These are phyloP conservation scores for Rousettus leschenaultii DNA, from an alignment of 2,113 vertebrate genomes.

Conservation along the genomic window DNA sequence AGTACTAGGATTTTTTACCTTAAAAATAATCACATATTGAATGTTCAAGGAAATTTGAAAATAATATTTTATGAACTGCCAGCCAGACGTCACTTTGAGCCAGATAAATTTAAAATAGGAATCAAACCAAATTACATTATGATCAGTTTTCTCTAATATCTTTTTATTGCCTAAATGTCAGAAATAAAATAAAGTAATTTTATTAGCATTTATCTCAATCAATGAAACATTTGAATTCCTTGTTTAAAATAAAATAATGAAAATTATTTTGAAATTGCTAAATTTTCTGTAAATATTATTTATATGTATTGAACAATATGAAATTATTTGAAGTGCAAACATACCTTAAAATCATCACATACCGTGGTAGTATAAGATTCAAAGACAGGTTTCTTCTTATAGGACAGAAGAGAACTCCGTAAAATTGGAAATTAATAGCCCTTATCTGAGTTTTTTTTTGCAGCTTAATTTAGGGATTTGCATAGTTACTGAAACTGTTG, in stretches of 20 bases:
- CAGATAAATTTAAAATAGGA: background rate
- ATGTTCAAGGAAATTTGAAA: background rate
- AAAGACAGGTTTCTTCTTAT: background rate
- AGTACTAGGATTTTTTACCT: background rate
- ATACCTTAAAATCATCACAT: background rate
- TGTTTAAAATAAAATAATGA: background rate
- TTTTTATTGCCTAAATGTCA: background rate
- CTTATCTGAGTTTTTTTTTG: background rate
- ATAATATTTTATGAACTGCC: background rate
- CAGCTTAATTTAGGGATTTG: background rate
- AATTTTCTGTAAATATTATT: background rate
- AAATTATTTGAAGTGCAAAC: background rate
- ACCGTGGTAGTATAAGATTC: background rate
- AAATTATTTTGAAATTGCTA: background rate
- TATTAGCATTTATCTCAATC: background rate
- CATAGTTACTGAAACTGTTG: background rate
- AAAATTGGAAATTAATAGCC: conserved; percentile 16
- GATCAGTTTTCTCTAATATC: background rate
- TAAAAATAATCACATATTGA: background rate
- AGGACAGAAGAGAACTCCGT: background rate
- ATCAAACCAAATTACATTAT: background rate
- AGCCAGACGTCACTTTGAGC: background rate
- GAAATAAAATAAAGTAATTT: background rate
- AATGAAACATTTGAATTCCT: background rate
- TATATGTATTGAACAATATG: background rate